Conservation (phyloP, 30 jellyfish, hydroid and myxozoan genomes). For the Hydra vulgaris region DNA sequence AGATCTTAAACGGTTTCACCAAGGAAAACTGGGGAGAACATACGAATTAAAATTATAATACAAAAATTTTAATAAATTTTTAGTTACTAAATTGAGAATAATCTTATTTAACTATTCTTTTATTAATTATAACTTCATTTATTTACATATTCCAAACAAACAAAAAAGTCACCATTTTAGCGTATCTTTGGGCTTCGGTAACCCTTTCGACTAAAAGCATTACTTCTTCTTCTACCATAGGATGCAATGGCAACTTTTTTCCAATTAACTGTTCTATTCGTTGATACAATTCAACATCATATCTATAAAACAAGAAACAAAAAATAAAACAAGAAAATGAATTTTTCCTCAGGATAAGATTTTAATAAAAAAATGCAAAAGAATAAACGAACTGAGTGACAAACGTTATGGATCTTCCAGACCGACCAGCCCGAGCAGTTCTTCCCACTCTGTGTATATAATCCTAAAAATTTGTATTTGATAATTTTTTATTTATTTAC, state of each 20-base stretch:
- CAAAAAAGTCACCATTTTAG: constrained; percentile 57
- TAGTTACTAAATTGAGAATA: neutral
- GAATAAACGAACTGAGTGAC: constrained; percentile 71
- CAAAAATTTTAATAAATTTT: neutral
- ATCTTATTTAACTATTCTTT: neutral
- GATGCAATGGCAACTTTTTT: constrained; percentile 81
- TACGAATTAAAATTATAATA: neutral
- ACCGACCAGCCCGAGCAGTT: constrained; percentile 98
- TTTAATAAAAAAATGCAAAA: neutral
- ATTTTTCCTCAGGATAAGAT: neutral
- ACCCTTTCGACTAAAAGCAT: constrained; percentile 90
- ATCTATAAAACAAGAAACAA: constrained; percentile 25
- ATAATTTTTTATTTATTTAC: too few relatives aligned
- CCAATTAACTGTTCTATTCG: constrained; percentile 91
- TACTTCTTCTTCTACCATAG: constrained; percentile 88
- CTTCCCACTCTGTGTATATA: constrained; percentile 97
- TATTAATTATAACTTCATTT: neutral
- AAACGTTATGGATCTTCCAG: constrained; percentile 87
- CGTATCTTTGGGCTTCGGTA: constrained; percentile 92
- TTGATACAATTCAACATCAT: constrained; percentile 92
- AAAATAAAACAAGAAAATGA: neutral
- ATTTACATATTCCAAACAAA: neutral
- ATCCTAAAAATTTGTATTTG: constrained; percentile 38
- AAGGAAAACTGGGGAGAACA: too few relatives aligned
- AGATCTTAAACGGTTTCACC: too few relatives aligned